Base-by-base conservation (phyloP, 2,113 vertebrate genomes). In the Urocynchramus pylzowi region DNA sequence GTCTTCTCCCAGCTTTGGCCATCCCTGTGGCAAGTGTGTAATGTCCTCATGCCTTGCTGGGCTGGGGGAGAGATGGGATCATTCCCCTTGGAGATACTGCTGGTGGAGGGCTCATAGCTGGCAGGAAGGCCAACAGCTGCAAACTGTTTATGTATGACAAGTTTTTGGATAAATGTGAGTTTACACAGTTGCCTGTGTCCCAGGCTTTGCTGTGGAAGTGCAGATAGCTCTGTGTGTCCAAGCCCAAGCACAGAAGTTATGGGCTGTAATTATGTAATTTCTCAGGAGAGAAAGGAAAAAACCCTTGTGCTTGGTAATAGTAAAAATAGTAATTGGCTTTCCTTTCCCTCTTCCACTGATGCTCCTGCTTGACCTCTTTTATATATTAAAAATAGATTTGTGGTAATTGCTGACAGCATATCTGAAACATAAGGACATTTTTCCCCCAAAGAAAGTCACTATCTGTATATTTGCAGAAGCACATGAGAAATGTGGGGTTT, bases 41-140 rank as follows among this genome's bases (percentile, higher is more conserved):
- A 95, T 93, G 30, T 77, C 73, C 41, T 87, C 42, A 41, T 59
- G 74, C 53, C 57, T 78, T 31, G 27, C 81, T 47, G 83, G 67
- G 77, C 54, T 78, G 60, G 74, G 89, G 89, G 76, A 78, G 53
- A 57, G 95, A 88, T 77, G 68, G 77, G 54, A 92, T 90, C 74
- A 16, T 96, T 90, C 82, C 82, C 88, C 82, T 93, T 67, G 19
- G 81, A 96, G 87, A 95, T 84, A 14, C 22, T 92, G 75, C 90
- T 88, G 54, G 16, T 45, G 74, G 63, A 92, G 92, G 81, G 83
- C 92, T 94, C 91, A 87, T 90, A 78, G 84, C 52, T 95, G 95
- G 82, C 95, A 94, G n/a, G 47, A 75, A 76, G 81, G 75, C 95
- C 94, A 87, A 80, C 96, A 97, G 96, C 97, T 98, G 96, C 91